A percentile compares a stretch with the other conserved stretches of the same genome.
Conservation (phyloP, 2,888 invertebrate species). For the Drosophila bunnanda region DNA sequence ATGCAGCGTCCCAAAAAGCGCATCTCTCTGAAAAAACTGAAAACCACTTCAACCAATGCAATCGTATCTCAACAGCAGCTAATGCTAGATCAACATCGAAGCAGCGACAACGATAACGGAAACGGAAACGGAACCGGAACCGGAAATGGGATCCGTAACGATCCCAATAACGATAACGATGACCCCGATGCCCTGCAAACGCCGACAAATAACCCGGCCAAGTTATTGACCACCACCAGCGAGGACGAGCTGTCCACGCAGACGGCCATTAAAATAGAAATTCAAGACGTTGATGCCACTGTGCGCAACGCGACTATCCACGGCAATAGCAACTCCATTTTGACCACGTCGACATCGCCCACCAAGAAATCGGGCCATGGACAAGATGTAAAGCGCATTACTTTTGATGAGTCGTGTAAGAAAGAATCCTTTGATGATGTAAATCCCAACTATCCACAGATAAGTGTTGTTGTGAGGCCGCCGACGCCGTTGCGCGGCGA, state of each 20-base stretch:
- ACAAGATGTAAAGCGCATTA: constrained; percentile 85
- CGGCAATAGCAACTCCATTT: constrained; percentile 62
- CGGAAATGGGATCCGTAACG: not conserved
- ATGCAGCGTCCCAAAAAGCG: constrained; percentile 82
- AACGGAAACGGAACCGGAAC: constrained; percentile 52
- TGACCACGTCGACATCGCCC: constrained; percentile 73
- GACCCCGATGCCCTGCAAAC: constrained; percentile 45
- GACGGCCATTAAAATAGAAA: constrained; percentile 79
- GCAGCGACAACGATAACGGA: constrained; percentile 75
- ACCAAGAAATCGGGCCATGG: constrained; percentile 80
- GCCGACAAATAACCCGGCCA: constrained; percentile 51
- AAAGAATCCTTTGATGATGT: constrained; percentile 85
- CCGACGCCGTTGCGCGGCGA: constrained; percentile 90
- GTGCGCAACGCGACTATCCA: constrained; percentile 31
- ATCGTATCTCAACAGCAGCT: constrained; percentile 82
- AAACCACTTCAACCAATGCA: constrained; percentile 74
- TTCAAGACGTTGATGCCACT: constrained; percentile 67
- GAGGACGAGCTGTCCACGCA: constrained; percentile 79
- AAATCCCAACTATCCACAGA: constrained; percentile 86
- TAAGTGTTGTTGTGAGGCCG: constrained; percentile 90
- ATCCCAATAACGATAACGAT: constrained; percentile 39
- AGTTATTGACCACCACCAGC: constrained; percentile 52
- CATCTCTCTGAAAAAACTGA: constrained; percentile 79
- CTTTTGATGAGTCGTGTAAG: constrained; percentile 85
- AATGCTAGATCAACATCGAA: constrained; percentile 60